phyloP scores from a whole-genome alignment of 2,888 invertebrate species.

The Aphodius sticticus region DNA sequence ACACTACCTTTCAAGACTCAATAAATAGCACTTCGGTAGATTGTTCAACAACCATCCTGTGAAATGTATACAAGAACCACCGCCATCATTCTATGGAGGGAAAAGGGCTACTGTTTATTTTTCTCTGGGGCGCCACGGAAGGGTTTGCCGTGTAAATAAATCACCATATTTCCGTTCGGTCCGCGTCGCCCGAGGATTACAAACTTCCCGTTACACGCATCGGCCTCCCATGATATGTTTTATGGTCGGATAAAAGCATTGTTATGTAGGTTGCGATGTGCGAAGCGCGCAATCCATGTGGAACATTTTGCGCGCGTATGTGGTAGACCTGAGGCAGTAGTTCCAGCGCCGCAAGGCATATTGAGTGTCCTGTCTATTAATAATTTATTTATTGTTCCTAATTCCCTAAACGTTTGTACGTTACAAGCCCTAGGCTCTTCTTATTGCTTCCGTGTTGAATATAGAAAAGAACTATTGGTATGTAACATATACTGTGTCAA shows the following conservation, averaged over 20 bases:
- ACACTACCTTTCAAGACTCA: too few relatives aligned
- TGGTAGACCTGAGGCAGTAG: not conserved
- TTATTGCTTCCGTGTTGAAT: conserved; percentile 4
- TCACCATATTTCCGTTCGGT: conserved; percentile 41
- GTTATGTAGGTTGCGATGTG: conserved; percentile 40
- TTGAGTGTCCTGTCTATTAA: not conserved
- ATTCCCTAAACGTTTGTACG: not conserved
- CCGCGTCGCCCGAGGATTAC: conserved; percentile 42
- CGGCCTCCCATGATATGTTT: conserved; percentile 43
- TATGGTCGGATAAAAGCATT: conserved; percentile 47
- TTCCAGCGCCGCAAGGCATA: not conserved
- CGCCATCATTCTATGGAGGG: too few relatives aligned
- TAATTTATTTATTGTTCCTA: not conserved
- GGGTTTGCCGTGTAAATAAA: conserved; percentile 40
- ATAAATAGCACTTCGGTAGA: too few relatives aligned
- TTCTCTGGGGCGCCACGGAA: conserved; percentile 10
- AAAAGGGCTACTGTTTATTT: not conserved
- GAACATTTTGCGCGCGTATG: not conserved
- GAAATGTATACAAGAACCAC: too few relatives aligned
- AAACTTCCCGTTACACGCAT: conserved; percentile 38
- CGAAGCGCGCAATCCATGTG: not conserved
- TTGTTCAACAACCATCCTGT: too few relatives aligned
- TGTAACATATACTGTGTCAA: too few relatives aligned
- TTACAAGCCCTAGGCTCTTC: not conserved
- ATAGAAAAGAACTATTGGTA: not conserved